phyloP scores from a whole-genome alignment of 35 echinoderm and acorn worm species.

The Holothuria glaberrima region DNA sequence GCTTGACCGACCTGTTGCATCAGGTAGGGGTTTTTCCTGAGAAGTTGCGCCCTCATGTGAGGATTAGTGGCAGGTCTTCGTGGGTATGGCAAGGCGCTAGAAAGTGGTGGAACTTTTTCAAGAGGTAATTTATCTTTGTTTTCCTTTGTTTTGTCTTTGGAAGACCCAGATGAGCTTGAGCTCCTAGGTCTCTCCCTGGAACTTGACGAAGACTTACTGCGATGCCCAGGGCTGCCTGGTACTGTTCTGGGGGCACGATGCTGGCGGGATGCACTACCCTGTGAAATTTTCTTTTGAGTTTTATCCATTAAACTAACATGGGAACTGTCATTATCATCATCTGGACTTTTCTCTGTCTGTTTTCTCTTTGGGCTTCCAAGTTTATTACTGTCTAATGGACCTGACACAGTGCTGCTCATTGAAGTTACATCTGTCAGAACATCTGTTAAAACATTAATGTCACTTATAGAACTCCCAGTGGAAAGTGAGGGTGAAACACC shows the following conservation, averaged over 20 bases:
- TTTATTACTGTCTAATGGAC: slow-evolving; percentile 61
- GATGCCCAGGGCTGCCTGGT: slow-evolving; percentile 79
- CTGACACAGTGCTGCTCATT: slow-evolving; percentile 47
- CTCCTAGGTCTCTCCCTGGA: slow-evolving; percentile 88
- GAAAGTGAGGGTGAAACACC: slow-evolving; percentile 45
- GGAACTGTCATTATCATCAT: slow-evolving; percentile 23
- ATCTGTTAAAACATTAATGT: slow-evolving; percentile 54
- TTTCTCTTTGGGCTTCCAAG: slow-evolving; percentile 57
- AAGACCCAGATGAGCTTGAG: slow-evolving; percentile 83
- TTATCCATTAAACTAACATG: slow-evolving; percentile 49
- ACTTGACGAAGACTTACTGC: slow-evolving; percentile 85
- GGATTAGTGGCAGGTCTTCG: slow-evolving; percentile 88
- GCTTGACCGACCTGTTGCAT: slow-evolving; percentile 77
- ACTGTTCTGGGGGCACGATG: slow-evolving; percentile 90
- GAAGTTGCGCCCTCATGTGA: slow-evolving; percentile 82
- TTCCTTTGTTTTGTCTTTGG: slow-evolving; percentile 76
- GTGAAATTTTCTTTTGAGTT: slow-evolving; percentile 33
- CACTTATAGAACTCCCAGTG: slow-evolving; percentile 51
- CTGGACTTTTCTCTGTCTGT: slow-evolving; percentile 30
- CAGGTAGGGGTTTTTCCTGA: slow-evolving; percentile 79
- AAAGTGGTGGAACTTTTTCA: slow-evolving; percentile 57
- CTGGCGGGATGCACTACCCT: slow-evolving; percentile 52
- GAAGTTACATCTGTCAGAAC: slow-evolving; percentile 52
- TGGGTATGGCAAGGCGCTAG: slow-evolving; percentile 76
- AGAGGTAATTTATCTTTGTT: slow-evolving; percentile 59